Conservation (phyloP, 1,140 invertebrate species). For the Steinernema feltiae region DNA sequence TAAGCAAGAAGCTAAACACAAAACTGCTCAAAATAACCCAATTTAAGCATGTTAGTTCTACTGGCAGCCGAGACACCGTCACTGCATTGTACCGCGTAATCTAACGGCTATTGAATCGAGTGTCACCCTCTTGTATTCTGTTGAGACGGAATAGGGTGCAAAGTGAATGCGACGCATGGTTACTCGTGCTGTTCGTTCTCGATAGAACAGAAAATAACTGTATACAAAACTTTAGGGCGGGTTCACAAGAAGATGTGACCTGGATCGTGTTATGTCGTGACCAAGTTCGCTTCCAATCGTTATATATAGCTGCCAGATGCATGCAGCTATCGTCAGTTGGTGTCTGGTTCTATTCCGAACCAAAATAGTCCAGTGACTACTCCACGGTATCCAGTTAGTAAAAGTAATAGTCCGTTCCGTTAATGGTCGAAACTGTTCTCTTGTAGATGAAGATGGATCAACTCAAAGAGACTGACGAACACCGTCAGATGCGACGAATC, state of each 20-base stretch:
- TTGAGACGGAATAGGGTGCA: not conserved
- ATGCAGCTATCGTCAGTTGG: not conserved
- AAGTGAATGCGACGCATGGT: not conserved
- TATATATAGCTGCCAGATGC: not conserved
- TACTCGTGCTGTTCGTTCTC: not conserved
- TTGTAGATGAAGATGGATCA: conserved; percentile 28
- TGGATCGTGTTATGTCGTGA: not conserved
- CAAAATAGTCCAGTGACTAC: not conserved
- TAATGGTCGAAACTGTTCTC: not conserved
- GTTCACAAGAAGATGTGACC: not conserved
- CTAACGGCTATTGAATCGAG: too few species aligned
- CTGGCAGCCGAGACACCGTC: too few species aligned
- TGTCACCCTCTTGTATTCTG: too few species aligned
- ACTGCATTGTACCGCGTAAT: too few species aligned
- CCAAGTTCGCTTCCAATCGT: not conserved
- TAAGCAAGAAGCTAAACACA: too few species aligned
- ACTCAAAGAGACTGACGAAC: conserved; percentile 39
- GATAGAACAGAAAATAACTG: conserved; percentile 6
- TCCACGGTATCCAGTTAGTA: not conserved
- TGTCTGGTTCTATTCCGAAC: not conserved
- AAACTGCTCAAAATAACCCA: too few species aligned
- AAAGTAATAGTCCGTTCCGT: not conserved
- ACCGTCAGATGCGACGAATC: conserved; percentile 51
- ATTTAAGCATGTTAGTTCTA: too few species aligned
- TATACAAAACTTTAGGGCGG: not conserved